Percentiles rank a stretch among this genome's conserved stretches.
phyloP scores from a whole-genome alignment of 1,140 invertebrate species.

The Drosophila ficusphila region DNA sequence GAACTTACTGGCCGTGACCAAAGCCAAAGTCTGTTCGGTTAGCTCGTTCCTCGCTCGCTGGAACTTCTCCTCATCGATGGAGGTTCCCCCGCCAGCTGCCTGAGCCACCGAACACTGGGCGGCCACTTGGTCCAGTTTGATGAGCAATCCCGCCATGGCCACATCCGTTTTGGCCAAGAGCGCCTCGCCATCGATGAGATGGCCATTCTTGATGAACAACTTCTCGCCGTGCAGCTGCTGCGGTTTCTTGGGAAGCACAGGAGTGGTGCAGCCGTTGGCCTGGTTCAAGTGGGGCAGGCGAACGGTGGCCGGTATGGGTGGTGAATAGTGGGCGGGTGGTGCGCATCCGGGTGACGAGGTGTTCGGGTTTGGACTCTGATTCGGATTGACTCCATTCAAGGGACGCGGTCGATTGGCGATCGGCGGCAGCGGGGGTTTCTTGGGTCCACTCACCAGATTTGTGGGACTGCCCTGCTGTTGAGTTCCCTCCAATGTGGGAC shows the following conservation, averaged over 20 bases:
- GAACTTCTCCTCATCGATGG: constrained; percentile 90
- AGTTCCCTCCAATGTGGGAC: constrained; percentile 58
- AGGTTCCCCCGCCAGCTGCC: constrained; percentile 88
- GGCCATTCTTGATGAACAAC: constrained; percentile 85
- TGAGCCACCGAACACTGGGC: constrained; percentile 89
- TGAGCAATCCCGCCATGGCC: constrained; percentile 87
- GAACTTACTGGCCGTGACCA: constrained; percentile 93
- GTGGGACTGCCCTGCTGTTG: constrained; percentile 13
- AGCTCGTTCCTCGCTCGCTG: constrained; percentile 90
- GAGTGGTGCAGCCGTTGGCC: constrained; percentile 55
- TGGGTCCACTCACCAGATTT: constrained; percentile 85
- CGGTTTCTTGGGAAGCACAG: constrained; percentile 75
- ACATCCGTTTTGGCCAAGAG: constrained; percentile 88
- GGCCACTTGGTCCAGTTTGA: constrained; percentile 88
- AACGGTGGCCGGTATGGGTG: constrained; percentile 73
- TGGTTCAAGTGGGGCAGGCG: constrained; percentile 63
- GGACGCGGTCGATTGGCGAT: constrained; percentile 86
- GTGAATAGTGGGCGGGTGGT: constrained; percentile 67
- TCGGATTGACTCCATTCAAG: constrained; percentile 71
- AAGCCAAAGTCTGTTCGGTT: constrained; percentile 90
- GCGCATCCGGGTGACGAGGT: constrained; percentile 40
- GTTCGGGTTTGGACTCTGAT: background rate
- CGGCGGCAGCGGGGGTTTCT: constrained; percentile 90
- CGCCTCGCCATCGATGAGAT: constrained; percentile 86
- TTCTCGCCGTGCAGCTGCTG: constrained; percentile 75